Evolutionary conservation across 2,797 vertebrate genomes (phyloP).

Genomic region (Rousettus madagascariensis): DNA sequence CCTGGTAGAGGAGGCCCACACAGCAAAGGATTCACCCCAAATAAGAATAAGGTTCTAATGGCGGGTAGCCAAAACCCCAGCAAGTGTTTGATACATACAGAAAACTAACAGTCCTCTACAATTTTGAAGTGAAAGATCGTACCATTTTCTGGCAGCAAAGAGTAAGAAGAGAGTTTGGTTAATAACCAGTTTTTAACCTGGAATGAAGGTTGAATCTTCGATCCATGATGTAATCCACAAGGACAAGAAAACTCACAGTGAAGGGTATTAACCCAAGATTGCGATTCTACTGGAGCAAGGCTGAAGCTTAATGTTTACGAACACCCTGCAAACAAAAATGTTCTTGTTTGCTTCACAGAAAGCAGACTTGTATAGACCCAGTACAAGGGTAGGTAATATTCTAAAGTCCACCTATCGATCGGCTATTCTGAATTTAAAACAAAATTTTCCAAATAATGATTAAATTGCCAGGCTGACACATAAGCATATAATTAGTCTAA

Average conservation of each 20-base stretch:
- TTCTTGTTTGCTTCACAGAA: not conserved
- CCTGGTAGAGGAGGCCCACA: not conserved
- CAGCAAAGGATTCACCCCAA: constrained; percentile 6
- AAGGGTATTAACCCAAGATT: not conserved
- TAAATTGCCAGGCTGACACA: not conserved
- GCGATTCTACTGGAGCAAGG: not conserved
- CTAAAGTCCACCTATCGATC: not conserved
- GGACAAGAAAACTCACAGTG: not conserved
- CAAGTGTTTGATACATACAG: not conserved
- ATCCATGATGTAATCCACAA: not conserved
- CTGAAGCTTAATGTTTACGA: not conserved
- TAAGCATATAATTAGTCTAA: not conserved
- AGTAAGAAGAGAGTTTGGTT: not conserved
- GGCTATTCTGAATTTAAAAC: not conserved
- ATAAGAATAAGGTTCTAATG: not conserved
- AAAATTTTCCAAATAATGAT: not conserved
- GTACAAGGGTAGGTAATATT: not conserved
- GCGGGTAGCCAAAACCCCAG: not conserved
- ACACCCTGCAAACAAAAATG: not conserved
- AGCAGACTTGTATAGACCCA: not conserved
- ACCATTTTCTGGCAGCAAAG: not conserved
- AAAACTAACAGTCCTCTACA: not conserved
- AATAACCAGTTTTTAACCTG: not conserved
- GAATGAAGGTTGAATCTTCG: constrained; percentile 23
- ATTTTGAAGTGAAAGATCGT: not conserved